phyloP scores from a whole-genome alignment of 2,888 invertebrate genomes.

The Trichogramma dendrolimi region DNA sequence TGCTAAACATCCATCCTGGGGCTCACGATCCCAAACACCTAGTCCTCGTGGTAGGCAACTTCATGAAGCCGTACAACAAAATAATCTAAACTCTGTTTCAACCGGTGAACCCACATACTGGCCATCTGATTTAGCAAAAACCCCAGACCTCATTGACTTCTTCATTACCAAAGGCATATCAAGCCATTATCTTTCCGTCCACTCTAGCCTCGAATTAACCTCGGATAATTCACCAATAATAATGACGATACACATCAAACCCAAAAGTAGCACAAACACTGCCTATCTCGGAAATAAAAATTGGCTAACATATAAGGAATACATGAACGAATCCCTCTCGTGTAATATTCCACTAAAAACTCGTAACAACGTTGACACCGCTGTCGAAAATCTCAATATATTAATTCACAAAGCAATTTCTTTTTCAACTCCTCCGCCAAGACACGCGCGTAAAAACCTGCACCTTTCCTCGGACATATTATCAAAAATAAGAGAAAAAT shows the following conservation, averaged over 20 bases:
- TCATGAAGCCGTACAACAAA: not conserved
- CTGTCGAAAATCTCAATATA: too few species aligned
- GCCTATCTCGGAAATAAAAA: too few species aligned
- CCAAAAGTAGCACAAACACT: too few species aligned
- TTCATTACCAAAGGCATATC: not conserved
- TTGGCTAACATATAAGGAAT: too few species aligned
- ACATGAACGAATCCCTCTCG: too few species aligned
- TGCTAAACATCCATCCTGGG: not conserved
- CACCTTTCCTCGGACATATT: too few species aligned
- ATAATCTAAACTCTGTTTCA: constrained; percentile 13
- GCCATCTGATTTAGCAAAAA: not conserved
- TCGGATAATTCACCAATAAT: constrained; percentile 9
- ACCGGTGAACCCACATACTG: constrained; percentile 31
- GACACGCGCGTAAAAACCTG: too few species aligned
- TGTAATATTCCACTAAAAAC: too few species aligned
- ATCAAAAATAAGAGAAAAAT: too few species aligned
- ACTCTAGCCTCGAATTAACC: not conserved
- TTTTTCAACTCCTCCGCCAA: too few species aligned
- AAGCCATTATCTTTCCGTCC: not conserved
- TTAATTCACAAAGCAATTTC: too few species aligned
- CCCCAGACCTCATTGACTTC: constrained; percentile 6
- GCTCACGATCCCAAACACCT: constrained; percentile 8
- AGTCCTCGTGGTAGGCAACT: constrained; percentile 5
- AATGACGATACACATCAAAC: not conserved
- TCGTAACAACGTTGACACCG: too few species aligned